Evolutionary conservation across 2,888 invertebrate species (phyloP), one percentile per base, ranked within the genome.

Genomic region (Nineta flava): DNA sequence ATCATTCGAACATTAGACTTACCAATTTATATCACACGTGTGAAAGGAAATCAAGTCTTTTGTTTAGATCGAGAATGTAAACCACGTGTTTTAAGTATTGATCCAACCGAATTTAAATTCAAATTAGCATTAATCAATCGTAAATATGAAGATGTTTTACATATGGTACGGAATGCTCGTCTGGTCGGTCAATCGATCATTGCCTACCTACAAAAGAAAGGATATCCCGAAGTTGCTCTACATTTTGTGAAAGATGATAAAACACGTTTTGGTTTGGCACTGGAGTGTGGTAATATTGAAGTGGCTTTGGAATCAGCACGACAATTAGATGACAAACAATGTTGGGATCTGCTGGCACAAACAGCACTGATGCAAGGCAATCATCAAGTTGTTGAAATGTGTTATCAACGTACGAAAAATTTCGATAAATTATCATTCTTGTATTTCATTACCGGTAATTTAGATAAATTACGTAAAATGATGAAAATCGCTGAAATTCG

Each of bases 161-260:
- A 84, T 57, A 99, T 97, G 94, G 97, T 99, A 21, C 79, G 93
- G 42, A 94, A 91, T 52, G 88, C 96, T 9, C 88, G 95, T 59
- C 74, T 99, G 1, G 95, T 99, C 10, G 99, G 99, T 0, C 99
- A 99, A 71, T 94, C 96, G 50, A 99, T 99, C 60, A 99, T 99
- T 60, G 92, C 97, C 0, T 99, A 99, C 63, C 71, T 99, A 51
- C 97, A 99, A 67, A 94, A 96, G 68, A 99, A 99, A 70, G 96
- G 97, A 2, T 99, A 97, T 65, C 97, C 99, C 0, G 97, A 99
- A 69, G 95, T 99, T 9, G 99, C 99, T 0, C 73, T 99, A 4
- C 97, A 99, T 68, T 99, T 99, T 69, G 99, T 99, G 2, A 97
- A 99, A 66, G 97, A 99, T 65, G 91, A 97, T 55, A 95, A 95